Evolutionary conservation across 2,797 vertebrate genomes (phyloP), one percentile per base, ranked within the genome.

Genomic region (Hydrophis major): DNA sequence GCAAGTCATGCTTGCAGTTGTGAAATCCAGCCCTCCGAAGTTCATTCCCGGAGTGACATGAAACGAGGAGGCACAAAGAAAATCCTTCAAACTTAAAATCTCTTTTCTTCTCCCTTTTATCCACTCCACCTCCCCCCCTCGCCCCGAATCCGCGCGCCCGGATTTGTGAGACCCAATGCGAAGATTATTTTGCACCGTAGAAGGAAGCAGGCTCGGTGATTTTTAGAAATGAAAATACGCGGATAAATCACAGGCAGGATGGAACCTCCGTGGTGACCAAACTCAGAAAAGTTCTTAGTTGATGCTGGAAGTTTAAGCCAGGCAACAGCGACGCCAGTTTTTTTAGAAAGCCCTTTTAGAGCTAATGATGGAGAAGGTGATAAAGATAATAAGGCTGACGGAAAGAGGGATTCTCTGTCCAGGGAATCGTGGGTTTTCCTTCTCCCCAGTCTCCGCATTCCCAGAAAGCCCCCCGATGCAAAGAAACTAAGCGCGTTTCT

Each of bases 401-500:
- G 28, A 16, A 22, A 37, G 55, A 12, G 27, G 8, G 37, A 20
- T 66, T 83, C 86, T n/a, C 93, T 59, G 1, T 56, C 87, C 69
- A 87, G 37, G n/a, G 50, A 91, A 91, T 63, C 92, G 83, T 10
- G 55, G 37, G 0, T 27, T 88, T 18, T 87, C 56, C 89, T 93
- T 20, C 93, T 96, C 97, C 95, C 97, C 96, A 69, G 86, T 95
- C 94, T 91, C 89, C 87, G 63, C 37, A 63, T 88, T 47, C 47
- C 37, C 87, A 37, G 32, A 88, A 88, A 95, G 90, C 60, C 42
- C 42, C 69, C 88, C 92, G 63, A 56, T 1, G 92, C 56, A 61
- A 18, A 32, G n/a, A n/a, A 94, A 95, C 95, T 96, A 94, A 94
- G 42, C 56, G 60, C 4, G 88, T 60, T 60, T 59, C 63, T 66